Evolutionary conservation across 1,140 invertebrate species (phyloP).

Genomic region (Papilio dardanus): DNA sequence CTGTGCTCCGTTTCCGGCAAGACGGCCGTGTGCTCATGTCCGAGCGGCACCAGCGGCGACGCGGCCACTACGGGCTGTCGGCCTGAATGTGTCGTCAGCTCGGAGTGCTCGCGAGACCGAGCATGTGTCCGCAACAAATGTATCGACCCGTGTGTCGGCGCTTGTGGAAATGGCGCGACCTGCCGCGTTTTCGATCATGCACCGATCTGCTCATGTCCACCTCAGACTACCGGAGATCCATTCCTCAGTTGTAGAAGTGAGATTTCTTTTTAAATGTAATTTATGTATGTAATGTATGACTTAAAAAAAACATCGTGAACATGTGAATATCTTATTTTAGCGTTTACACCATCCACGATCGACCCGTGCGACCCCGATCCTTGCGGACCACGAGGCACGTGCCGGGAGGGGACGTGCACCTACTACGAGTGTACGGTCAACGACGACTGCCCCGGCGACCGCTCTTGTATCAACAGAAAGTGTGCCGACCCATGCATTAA

Average conservation of each 20-base stretch:
- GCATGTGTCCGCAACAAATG: constrained; percentile 90
- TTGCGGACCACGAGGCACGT: constrained; percentile 91
- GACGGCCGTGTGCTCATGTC: constrained; percentile 88
- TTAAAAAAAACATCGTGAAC: not conserved
- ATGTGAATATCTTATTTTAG: constrained; percentile 13
- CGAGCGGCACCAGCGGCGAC: constrained; percentile 85
- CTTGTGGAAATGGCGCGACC: constrained; percentile 86
- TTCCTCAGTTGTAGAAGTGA: constrained; percentile 86
- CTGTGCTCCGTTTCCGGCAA: constrained; percentile 84
- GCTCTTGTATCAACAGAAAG: constrained; percentile 91
- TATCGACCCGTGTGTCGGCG: constrained; percentile 88
- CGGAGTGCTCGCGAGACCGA: constrained; percentile 88
- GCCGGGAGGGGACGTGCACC: constrained; percentile 88
- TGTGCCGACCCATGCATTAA: constrained; percentile 92
- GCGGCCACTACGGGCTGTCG: constrained; percentile 85
- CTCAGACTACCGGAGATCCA: constrained; percentile 88
- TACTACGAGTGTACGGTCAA: constrained; percentile 95
- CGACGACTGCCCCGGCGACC: constrained; percentile 91
- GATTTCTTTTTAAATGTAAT: constrained; percentile 5
- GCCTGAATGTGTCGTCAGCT: constrained; percentile 89
- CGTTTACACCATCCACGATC: constrained; percentile 44
- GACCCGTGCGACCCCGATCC: constrained; percentile 92
- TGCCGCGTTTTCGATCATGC: constrained; percentile 91
- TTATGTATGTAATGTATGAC: not conserved
- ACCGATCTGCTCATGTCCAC: constrained; percentile 90